phyloP scores from a whole-genome alignment of 2,888 invertebrate genomes.

The Incurvaria masculella region DNA sequence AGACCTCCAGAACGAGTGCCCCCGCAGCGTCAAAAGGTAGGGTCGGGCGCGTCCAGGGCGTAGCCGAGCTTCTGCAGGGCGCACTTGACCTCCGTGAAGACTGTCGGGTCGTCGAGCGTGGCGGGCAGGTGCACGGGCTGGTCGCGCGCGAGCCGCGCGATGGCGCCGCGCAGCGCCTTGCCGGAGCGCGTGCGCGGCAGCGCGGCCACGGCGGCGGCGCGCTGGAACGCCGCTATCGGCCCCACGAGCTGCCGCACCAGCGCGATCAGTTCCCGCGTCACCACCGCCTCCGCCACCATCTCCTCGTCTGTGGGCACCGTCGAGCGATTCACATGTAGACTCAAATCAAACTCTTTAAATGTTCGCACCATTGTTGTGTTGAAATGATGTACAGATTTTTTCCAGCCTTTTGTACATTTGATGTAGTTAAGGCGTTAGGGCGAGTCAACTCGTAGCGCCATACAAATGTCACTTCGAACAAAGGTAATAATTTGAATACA shows the following conservation, averaged over 20 bases:
- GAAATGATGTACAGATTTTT: too few relatives aligned
- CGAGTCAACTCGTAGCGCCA: too few relatives aligned
- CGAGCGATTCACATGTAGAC: constrained; percentile 25
- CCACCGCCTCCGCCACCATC: constrained; percentile 41
- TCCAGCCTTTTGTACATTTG: too few relatives aligned
- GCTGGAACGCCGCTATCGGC: constrained; percentile 85
- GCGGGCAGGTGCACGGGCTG: constrained; percentile 76
- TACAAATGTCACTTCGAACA: too few relatives aligned
- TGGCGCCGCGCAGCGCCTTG: constrained; percentile 68
- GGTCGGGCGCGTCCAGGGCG: constrained; percentile 69
- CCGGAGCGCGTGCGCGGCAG: constrained; percentile 85
- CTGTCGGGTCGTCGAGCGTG: constrained; percentile 83
- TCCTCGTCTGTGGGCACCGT: constrained; percentile 39
- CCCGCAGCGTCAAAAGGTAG: constrained; percentile 33
- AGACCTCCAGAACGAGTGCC: too few relatives aligned
- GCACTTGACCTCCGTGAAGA: constrained; percentile 73
- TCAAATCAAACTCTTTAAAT: constrained; percentile 10
- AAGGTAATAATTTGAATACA: too few relatives aligned
- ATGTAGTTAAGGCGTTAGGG: too few relatives aligned
- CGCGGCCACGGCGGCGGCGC: constrained; percentile 73
- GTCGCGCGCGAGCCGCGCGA: constrained; percentile 80
- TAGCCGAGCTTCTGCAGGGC: constrained; percentile 75
- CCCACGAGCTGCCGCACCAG: constrained; percentile 62
- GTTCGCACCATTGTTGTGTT: too few relatives aligned
- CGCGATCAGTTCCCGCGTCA: constrained; percentile 42